phyloP scores from a whole-genome alignment of 2,113 vertebrate genomes.

The Microtus ochrogaster region DNA sequence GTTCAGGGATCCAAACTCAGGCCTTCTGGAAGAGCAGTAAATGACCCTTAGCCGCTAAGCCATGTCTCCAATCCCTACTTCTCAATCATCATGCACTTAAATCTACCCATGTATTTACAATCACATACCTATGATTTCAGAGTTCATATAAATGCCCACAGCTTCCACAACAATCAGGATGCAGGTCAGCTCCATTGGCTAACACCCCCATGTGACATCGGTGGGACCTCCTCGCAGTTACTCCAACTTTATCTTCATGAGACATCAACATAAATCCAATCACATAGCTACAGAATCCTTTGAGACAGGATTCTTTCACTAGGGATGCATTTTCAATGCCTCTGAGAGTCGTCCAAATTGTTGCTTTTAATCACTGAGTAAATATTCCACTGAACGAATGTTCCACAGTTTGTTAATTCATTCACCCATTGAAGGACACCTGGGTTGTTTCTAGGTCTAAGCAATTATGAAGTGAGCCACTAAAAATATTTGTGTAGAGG shows the following conservation, averaged over 20 bases:
- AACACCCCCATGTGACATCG: background rate
- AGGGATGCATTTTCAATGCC: constrained; percentile 31
- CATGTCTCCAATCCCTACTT: background rate
- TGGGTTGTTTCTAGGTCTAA: background rate
- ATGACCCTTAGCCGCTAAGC: background rate
- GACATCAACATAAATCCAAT: background rate
- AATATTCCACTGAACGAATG: background rate
- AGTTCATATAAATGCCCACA: too few relatives aligned
- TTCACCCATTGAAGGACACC: background rate
- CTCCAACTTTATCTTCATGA: background rate
- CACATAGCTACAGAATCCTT: background rate
- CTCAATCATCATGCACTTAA: background rate
- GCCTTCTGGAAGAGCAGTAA: background rate
- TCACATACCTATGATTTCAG: background rate
- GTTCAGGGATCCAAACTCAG: background rate
- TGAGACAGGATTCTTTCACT: constrained; percentile 11
- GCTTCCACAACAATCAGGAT: background rate
- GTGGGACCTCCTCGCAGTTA: background rate
- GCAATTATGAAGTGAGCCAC: constrained; percentile 34
- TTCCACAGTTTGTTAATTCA: background rate
- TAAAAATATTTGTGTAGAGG: background rate
- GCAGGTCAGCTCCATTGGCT: background rate
- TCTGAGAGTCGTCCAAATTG: constrained; percentile 17
- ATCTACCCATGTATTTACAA: background rate
- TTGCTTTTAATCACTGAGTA: constrained; percentile 16